Conservation (phyloP, 1,140 invertebrate genomes). For the Potamilus streckersoni region DNA sequence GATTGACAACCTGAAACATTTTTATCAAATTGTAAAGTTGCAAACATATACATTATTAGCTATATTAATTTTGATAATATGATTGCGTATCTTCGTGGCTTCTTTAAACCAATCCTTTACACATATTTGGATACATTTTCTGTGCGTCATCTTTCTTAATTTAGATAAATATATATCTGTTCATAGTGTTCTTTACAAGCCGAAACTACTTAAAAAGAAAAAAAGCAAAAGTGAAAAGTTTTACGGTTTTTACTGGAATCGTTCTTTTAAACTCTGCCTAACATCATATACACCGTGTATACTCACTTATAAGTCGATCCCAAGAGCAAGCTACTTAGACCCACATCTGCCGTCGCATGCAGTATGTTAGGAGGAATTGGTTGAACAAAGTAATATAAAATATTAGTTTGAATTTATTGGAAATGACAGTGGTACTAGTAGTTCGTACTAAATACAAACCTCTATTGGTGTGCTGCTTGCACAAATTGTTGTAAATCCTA, state of each 20-base stretch:
- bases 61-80: background rate
- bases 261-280: background rate
- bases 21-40: background rate
- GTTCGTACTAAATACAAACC: conserved; percentile 12
- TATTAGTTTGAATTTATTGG: background rate
- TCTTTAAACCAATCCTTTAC: too few species aligned
- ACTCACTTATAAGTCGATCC: too few species aligned
- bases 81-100: too few species aligned
- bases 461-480: conserved; percentile 83
- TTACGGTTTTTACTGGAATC: background rate
- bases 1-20: conserved; percentile 76
- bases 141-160: background rate
- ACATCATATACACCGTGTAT: background rate
- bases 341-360: too few species aligned
- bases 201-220: background rate
- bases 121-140: too few species aligned
- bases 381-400: background rate
- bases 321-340: too few species aligned
- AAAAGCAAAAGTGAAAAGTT: background rate
- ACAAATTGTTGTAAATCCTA: conserved; percentile 83
- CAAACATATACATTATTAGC: background rate
- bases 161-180: too few species aligned
- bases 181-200: too few species aligned
- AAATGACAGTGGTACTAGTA: background rate
- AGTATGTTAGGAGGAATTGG: too few species aligned